These are phyloP conservation scores for Conchocele bisecta DNA, from an alignment of 2,888 invertebrate genomes.

Conservation along the genomic window DNA sequence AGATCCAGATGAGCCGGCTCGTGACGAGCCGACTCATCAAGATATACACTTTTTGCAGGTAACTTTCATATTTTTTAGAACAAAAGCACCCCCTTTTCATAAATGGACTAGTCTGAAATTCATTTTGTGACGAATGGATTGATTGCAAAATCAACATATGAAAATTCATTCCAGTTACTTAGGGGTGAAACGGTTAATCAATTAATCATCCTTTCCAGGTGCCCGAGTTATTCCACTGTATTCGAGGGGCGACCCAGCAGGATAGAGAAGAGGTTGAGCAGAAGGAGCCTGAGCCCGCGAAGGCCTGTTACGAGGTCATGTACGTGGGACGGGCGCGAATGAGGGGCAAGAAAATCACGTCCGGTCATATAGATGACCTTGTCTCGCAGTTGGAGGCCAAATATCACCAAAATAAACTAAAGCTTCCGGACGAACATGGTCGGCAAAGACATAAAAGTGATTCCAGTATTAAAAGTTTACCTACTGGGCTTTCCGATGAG, in stretches of 20 bases:
- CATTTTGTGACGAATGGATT: no score
- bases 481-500: conserved; percentile 74
- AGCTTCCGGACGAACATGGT: conserved; percentile 47
- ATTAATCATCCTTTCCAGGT: conserved; percentile 86
- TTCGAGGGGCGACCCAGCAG: conserved; percentile 86
- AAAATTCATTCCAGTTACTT: no score
- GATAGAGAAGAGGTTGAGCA: conserved; percentile 62
- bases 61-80: no score
- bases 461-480: conserved; percentile 79
- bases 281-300: conserved; percentile 60
- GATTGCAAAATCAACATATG: no score
- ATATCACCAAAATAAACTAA: conserved; percentile 56
- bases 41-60: no score
- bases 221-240: conserved; percentile 88
- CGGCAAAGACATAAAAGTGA: conserved; percentile 79
- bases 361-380: conserved; percentile 95
- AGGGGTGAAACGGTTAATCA: no score
- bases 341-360: conserved; percentile 92
- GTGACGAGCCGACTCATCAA: no score
- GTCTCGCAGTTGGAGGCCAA: conserved; percentile 88
- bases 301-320: conserved; percentile 87
- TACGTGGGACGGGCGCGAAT: conserved; percentile 96
- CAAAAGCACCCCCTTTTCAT: no score
- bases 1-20: no score
- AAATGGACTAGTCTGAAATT: no score